phyloP scores from a whole-genome alignment of 2,113 vertebrate species.

The Dipodomys stephensi region DNA sequence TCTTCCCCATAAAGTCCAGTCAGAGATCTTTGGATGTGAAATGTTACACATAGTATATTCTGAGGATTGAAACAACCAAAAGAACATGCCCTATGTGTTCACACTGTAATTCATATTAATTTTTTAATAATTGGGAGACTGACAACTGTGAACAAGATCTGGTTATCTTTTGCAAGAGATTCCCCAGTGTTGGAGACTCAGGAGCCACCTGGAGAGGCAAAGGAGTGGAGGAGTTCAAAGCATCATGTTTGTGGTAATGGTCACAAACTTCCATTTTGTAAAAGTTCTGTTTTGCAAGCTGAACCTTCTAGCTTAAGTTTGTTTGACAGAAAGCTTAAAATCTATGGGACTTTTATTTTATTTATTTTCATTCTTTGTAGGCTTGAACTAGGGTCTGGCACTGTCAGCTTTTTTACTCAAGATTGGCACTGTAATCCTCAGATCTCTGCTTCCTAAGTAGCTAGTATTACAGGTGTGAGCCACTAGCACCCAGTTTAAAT shows the following conservation, averaged over 20 bases:
- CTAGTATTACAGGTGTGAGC: no score
- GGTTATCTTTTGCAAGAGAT: background rate
- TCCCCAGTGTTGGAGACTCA: background rate
- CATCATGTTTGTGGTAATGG: background rate
- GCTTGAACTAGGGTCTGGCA: no score
- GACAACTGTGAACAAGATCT: background rate
- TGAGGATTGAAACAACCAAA: background rate
- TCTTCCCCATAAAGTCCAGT: background rate
- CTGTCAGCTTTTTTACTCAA: no score
- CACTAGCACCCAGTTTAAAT: no score
- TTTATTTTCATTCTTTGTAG: no score
- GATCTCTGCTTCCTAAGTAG: no score
- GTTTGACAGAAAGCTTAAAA: background rate
- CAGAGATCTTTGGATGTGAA: background rate
- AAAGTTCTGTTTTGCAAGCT: background rate
- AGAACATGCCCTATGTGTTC: background rate
- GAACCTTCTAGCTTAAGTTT: background rate
- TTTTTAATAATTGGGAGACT: background rate
- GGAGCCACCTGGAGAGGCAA: background rate
- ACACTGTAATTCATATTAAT: background rate
- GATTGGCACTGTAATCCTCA: no score
- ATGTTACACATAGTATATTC: constrained; percentile 20
- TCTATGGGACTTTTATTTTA: no score
- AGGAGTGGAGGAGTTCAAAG: background rate
- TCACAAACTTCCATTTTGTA: no score